Evolutionary conservation across 1,140 invertebrate genomes (phyloP), one percentile per base, ranked within the genome.

Genomic region (Chrysomallon squamiferum): DNA sequence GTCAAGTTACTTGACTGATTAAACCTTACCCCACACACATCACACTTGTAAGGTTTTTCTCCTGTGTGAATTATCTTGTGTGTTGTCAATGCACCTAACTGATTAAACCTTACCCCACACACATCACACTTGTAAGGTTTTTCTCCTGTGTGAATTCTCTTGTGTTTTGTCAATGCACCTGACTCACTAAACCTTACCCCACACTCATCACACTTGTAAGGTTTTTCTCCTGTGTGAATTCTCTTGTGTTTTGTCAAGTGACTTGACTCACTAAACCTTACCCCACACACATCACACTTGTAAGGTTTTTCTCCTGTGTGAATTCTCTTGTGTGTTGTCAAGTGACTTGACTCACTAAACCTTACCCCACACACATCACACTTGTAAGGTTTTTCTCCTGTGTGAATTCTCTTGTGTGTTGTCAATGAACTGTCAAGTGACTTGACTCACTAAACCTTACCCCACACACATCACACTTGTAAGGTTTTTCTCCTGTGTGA

Each of bases 401-500:
- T 54, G 25, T 54, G 50, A n/a, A 30, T 27, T 27, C 50, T 25
- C 50, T 27, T 54, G 25, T 54, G 50, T 54, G 50, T 54, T 54
- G 50, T 54, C 22, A 54, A 30, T 54, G 50, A 20, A 22, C 25
- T 54, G 50, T 54, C 22, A 54, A 30, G 29, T 20, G 50, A 25
- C 29, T 15, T 54, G 50, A 54, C 9, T 30, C 18, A 54, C 15
- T 27, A 54, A 54, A 54, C 29, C 15, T 20, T 27, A 98, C 98
- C 18, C 92, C 93, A 84, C 96, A 98, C 25, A 95, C 91, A 61
- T 85, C 80, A 78, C 95, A 97, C 0, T 94, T 95, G 80, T 95
- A 97, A 0, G 95, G 95, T 75, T 97, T 98, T 75, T 95, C 93
- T 68, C 97, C 95, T 77, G 95, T 96, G 84, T 98, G 95, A 1